Evolutionary conservation across 2,888 invertebrate species (phyloP), one percentile per base, ranked within the genome.

Genomic region (Tachina lurida): DNA sequence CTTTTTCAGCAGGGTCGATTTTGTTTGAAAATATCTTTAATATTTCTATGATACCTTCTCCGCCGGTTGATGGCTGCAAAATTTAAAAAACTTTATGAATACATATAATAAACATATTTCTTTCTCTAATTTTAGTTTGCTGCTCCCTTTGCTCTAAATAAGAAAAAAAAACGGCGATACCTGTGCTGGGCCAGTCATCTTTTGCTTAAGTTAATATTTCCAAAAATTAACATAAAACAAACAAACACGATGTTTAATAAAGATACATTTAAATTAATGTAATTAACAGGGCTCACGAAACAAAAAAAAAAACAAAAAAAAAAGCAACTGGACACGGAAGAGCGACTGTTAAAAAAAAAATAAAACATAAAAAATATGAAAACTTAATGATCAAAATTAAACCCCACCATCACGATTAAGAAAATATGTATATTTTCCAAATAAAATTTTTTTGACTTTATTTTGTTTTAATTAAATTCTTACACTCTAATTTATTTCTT

Each of bases 181-280:
- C 22, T 22, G 22, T 3, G 2, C 31, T 31, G 1, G 0, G 31
- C 12, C 12, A 52, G 1, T 15, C 49, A n/a, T 17, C 1, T 65
- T 31, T 10, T 47, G 15, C 22, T 17, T 12, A 13, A 45, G 39
- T 49, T 49, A 39, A 17, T 31, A 52, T 31, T 73, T 43, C 13
- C 52, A 13, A 43, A 31, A 75, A 75, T 81, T 81, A 19, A 54
- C 75, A 81, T 75, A 81, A 63, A 76, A 70, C 45, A 62, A 67
- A 62, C 17, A 79, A 60, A 77, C 52, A 73, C 65, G 58, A 77
- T 76, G 15, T 82, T 56, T 56, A 82, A 76, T 52, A 45, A 31
- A 75, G 47, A 70, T 63, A 76, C 63, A 77, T 58, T 83, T 77
- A 60, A 83, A 77, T 71, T 71, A 65, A 31, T 31, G 58, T 52